Evolutionary conservation across 2,888 invertebrate genomes (phyloP), one percentile per base, ranked within the genome.

Genomic region (Orthosia gothica): DNA sequence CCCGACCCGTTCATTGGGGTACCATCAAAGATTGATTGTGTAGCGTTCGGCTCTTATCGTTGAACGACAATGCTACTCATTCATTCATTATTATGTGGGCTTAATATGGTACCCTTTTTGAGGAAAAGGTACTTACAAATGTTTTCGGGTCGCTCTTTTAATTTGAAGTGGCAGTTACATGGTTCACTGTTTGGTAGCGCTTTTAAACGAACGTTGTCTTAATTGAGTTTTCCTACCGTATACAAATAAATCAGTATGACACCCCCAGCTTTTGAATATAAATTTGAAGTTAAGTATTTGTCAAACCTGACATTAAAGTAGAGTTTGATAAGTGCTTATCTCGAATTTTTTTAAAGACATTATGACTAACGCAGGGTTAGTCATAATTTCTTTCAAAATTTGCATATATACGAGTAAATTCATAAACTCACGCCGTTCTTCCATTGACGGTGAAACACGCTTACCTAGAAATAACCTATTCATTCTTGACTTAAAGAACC

Each of bases 11-110:
- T 84, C 81, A 74, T 81, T 84, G 26, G 63, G 18, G 52, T 32
- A 58, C 32, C 64, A 59, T 26, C 70, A 81, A 74, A 65, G 81
- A 83, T 74, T 75, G 76, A 84, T 81, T 84, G 67, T 59, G 62
- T 64, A 64, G 20, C 61, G 64, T 57, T 59, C 50, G 15, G 70
- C 54, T 68, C 66, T 73, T 81, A 79, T 81, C 84, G 63, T 63
- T 59, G 49, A 62, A 45, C 59, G 23, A 73, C 66, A 80, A 74
- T 70, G 62, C 20, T 55, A 32, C 16, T 70, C 59, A 84, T 84
- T 81, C 64, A 81, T 74, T 84, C 65, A 80, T 73, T 73, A 80
- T 73, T 73, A 72, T 79, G 61, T 26, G 32, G 57, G 75, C 49
- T 50, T 70, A 15, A 67, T 68, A 59, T 40, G 62, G 40, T 52